Percentiles rank a stretch among this genome's conserved stretches.
Evolutionary conservation across 2,113 vertebrate genomes (phyloP).

Genomic region (Microtus pennsylvanicus): DNA sequence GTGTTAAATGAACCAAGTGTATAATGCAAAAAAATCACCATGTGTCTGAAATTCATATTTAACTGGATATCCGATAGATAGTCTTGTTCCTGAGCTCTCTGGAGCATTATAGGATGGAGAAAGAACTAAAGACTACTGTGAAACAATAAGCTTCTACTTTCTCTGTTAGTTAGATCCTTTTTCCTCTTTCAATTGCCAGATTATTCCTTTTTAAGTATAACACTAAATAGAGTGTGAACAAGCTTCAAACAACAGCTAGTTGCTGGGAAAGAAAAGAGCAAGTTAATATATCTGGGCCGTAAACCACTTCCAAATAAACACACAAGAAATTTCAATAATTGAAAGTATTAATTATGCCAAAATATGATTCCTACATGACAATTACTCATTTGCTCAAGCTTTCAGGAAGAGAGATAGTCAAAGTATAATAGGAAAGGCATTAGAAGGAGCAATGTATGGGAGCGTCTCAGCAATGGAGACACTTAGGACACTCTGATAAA

Average conservation of each 20-base stretch:
- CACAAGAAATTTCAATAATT: slow-evolving; percentile 5
- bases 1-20: background rate
- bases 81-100: background rate
- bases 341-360: slow-evolving; percentile 11
- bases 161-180: background rate
- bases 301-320: background rate
- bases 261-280: slow-evolving; percentile 29
- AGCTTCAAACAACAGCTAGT: background rate
- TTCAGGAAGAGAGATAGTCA: background rate
- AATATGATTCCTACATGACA: background rate
- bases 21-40: background rate
- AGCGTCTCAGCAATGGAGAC: background rate
- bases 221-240: background rate
- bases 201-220: slow-evolving; percentile 8
- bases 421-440: background rate
- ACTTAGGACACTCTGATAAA: background rate
- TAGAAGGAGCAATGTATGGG: too few relatives aligned
- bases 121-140: background rate
- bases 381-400: background rate
- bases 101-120: background rate
- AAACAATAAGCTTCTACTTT: background rate
- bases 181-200: background rate
- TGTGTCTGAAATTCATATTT: background rate
- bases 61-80: background rate
- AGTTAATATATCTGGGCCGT: background rate